A percentile compares a stretch with the other conserved stretches of the same genome.
Evolutionary conservation across 2,888 invertebrate species (phyloP).

Genomic region (Andrena bicolor): DNA sequence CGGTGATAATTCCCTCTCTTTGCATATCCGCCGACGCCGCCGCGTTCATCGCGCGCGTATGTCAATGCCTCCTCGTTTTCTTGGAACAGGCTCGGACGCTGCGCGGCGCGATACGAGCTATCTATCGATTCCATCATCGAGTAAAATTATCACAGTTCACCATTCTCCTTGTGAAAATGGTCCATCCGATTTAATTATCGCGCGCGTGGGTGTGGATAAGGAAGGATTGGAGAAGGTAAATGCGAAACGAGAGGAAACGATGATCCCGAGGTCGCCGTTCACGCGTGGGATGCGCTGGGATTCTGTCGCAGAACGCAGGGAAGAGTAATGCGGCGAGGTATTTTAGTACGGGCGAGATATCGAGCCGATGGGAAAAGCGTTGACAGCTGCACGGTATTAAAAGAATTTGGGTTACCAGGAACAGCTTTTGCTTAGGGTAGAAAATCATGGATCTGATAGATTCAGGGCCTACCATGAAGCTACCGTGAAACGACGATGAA

Average conservation of each 20-base stretch:
- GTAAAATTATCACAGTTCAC: slow-evolving; percentile 1
- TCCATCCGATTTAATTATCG: not conserved
- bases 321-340: too few species aligned
- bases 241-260: not conserved
- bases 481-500: too few species aligned
- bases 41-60: slow-evolving; percentile 23
- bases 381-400: too few species aligned
- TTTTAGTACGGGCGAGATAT: too few species aligned
- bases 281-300: too few species aligned
- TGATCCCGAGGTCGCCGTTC: too few species aligned
- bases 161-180: not conserved
- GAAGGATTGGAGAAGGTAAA: not conserved
- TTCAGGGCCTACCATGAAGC: too few species aligned
- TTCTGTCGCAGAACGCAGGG: too few species aligned
- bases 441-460: too few species aligned
- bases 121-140: slow-evolving; percentile 16
- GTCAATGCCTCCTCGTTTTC: slow-evolving; percentile 53
- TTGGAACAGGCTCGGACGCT: slow-evolving; percentile 33
- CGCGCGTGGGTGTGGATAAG: not conserved
- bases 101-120: not conserved
- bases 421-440: too few species aligned
- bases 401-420: too few species aligned
- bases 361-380: too few species aligned
- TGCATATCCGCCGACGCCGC: slow-evolving; percentile 57
- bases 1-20: slow-evolving; percentile 62